These are phyloP conservation scores for Chloropsis hardwickii DNA, from an alignment of 2,113 vertebrate genomes.

Conservation along the genomic window DNA sequence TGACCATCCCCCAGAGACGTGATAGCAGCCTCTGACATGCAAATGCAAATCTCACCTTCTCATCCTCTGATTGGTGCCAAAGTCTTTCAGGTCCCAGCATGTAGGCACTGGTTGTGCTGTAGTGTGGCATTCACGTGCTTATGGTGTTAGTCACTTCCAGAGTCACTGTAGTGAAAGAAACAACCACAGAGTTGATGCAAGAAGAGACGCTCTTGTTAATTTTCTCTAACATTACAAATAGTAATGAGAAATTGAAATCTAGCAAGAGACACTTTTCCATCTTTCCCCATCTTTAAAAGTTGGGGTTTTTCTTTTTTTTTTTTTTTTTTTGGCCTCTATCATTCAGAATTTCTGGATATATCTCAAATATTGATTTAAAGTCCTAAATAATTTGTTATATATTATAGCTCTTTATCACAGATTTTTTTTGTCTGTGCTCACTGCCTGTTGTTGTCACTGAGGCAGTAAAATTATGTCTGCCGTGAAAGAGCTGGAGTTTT, in stretches of 20 bases:
- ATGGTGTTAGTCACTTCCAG: background rate
- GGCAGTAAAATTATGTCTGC: background rate
- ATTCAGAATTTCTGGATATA: background rate
- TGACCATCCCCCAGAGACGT: background rate
- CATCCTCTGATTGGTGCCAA: background rate
- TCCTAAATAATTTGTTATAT: background rate
- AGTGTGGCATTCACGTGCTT: background rate
- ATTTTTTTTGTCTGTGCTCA: background rate
- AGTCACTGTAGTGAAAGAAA: background rate
- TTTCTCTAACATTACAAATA: background rate
- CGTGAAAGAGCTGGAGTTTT: background rate
- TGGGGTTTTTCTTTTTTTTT: fast-evolving
- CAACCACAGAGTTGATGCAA: background rate
- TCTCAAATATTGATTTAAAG: background rate
- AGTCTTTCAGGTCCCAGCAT: background rate
- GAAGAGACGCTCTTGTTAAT: background rate
- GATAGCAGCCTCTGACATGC: background rate
- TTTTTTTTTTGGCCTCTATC: too few species aligned
- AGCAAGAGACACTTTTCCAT: background rate
- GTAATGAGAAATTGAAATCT: background rate
- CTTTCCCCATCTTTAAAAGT: background rate
- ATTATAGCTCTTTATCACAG: background rate
- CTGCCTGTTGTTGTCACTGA: background rate
- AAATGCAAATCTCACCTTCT: background rate
- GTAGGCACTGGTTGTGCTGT: background rate